These are phyloP conservation scores for Scolopax bukidnonensis DNA, from an alignment of 2,797 vertebrate species.

Conservation along the genomic window DNA sequence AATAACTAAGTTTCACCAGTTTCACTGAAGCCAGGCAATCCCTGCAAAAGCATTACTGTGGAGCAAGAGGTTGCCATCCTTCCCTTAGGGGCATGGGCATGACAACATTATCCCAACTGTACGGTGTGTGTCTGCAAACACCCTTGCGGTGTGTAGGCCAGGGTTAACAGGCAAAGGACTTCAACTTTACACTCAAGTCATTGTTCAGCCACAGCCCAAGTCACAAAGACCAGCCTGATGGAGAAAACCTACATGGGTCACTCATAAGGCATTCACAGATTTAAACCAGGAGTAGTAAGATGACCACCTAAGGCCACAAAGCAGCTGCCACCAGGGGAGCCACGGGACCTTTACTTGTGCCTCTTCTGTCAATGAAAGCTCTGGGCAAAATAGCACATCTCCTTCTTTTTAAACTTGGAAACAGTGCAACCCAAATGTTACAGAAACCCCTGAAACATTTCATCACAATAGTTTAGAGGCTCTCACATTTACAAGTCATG, in stretches of 20 bases:
- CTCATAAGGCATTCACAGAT: not conserved
- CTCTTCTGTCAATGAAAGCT: not conserved
- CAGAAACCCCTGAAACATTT: not conserved
- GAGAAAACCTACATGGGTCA: not conserved
- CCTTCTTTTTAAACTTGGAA: not conserved
- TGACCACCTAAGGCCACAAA: not conserved
- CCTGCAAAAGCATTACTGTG: not conserved
- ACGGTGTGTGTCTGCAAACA: not conserved
- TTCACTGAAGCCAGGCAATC: not conserved
- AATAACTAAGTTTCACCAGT: not conserved
- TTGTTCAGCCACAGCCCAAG: not conserved
- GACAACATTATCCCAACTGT: not conserved
- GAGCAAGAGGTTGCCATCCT: not conserved
- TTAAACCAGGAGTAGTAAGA: not conserved
- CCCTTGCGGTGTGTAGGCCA: not conserved
- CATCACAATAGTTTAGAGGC: not conserved
- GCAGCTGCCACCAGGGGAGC: not conserved
- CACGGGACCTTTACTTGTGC: not conserved
- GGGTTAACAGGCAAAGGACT: not conserved
- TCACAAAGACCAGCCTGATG: not conserved
- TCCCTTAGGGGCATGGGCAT: not conserved
- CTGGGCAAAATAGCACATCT: not conserved
- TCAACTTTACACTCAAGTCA: not conserved
- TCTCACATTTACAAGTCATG: not conserved
- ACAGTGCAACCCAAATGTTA: not conserved